phyloP scores from a whole-genome alignment of 2,888 invertebrate genomes.

The Villa cingulata region DNA sequence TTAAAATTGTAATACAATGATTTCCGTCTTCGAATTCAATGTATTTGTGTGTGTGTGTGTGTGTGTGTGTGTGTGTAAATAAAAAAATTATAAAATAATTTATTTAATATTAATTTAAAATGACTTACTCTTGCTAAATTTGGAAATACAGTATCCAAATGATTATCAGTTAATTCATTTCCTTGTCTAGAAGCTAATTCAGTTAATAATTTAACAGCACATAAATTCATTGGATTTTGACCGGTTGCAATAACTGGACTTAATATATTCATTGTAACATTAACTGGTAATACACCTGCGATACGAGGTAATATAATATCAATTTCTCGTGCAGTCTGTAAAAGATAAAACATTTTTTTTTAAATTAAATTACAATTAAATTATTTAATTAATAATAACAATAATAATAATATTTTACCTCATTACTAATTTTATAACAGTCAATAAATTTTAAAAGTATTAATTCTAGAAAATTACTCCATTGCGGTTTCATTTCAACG shows the following conservation, averaged over 20 bases:
- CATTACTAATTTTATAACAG: slow-evolving; percentile 64
- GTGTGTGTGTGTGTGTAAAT: too few species aligned
- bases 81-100: too few species aligned
- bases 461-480: slow-evolving; percentile 82
- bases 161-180: slow-evolving; percentile 55
- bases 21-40: too few species aligned
- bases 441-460: slow-evolving; percentile 79
- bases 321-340: slow-evolving; percentile 64
- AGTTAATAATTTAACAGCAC: slow-evolving; percentile 83
- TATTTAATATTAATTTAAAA: not conserved
- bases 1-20: too few species aligned
- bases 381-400: not conserved
- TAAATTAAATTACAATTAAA: too few species aligned
- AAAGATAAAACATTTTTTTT: too few species aligned
- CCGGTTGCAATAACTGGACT: slow-evolving; percentile 80
- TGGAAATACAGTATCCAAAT: slow-evolving; percentile 70
- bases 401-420: slow-evolving; percentile 30
- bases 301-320: slow-evolving; percentile 66
- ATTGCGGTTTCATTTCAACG: slow-evolving; percentile 58
- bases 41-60: too few species aligned
- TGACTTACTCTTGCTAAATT: slow-evolving; percentile 69
- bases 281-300: slow-evolving; percentile 68
- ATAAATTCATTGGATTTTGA: slow-evolving; percentile 74
- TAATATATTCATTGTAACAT: slow-evolving; percentile 51
- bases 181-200: slow-evolving; percentile 69